A percentile compares a stretch with the other conserved stretches of the same genome.
Conservation (phyloP, 1,140 invertebrate species). For the Drosophila malerkotliana region DNA sequence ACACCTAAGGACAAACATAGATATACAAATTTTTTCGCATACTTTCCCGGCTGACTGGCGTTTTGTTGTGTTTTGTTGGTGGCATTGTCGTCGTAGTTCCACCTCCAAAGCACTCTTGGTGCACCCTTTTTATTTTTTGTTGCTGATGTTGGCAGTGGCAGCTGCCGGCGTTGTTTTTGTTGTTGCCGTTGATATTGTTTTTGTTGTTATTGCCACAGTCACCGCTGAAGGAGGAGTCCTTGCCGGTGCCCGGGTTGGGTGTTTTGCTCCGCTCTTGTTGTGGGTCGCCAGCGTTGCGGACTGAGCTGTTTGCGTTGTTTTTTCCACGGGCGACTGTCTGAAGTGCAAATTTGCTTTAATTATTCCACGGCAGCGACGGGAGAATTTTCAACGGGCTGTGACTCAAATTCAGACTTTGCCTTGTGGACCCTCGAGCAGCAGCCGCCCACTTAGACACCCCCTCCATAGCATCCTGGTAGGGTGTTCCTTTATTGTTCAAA, state of each 20-base stretch:
- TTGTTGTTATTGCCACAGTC: slow-evolving; percentile 34
- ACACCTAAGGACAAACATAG: slow-evolving; percentile 11
- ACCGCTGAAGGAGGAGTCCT: slow-evolving; percentile 40
- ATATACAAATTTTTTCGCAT: slow-evolving; percentile 58
- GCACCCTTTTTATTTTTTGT: slow-evolving; percentile 34
- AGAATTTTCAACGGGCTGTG: slow-evolving; percentile 58
- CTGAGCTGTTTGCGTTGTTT: slow-evolving; percentile 60
- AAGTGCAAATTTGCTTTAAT: slow-evolving; percentile 84
- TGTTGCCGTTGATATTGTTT: slow-evolving; percentile 20
- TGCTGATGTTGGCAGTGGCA: slow-evolving; percentile 38
- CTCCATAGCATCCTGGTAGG: neutral
- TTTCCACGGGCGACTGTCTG: slow-evolving; percentile 73
- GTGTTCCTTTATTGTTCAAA: slow-evolving; percentile 11
- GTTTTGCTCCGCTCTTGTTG: slow-evolving; percentile 58
- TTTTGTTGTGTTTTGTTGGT: slow-evolving; percentile 51
- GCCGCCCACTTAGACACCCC: slow-evolving; percentile 9
- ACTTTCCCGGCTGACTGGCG: slow-evolving; percentile 72
- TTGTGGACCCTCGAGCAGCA: slow-evolving; percentile 30
- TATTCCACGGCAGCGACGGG: slow-evolving; percentile 71
- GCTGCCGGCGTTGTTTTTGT: slow-evolving; percentile 25
- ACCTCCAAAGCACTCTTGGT: slow-evolving; percentile 25
- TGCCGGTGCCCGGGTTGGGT: slow-evolving; percentile 24
- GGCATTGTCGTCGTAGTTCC: slow-evolving; percentile 27
- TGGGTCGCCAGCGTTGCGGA: slow-evolving; percentile 65
- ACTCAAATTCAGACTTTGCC: slow-evolving; percentile 43